A percentile compares a stretch with the other conserved stretches of the same genome.
phyloP scores from a whole-genome alignment of 37 sponge, comb jelly and placozoan species.

The Ianthella basta region DNA sequence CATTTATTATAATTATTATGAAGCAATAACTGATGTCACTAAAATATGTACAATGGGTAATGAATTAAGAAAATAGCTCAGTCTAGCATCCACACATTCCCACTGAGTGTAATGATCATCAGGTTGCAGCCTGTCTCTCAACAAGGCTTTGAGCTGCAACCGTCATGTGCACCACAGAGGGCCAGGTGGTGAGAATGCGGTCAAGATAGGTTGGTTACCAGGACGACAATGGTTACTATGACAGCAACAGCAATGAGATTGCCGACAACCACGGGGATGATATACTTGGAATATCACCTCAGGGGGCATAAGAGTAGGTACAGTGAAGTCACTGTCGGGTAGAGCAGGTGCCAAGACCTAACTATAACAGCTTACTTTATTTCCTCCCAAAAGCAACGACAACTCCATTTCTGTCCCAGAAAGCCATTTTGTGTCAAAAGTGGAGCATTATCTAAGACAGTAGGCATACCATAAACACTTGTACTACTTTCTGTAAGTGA shows the following conservation, averaged over 20 bases:
- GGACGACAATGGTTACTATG: constrained; percentile 56
- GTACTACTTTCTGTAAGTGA: not conserved
- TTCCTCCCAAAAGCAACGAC: constrained; percentile 66
- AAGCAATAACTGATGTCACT: no score
- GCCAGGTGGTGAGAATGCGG: no score
- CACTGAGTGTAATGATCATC: not conserved
- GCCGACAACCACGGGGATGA: constrained; percentile 58
- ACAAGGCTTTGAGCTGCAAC: not conserved
- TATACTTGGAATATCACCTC: constrained; percentile 79
- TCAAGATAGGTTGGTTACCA: constrained; percentile 5
- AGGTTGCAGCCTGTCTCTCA: not conserved
- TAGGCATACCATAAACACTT: no score
- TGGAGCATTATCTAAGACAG: no score
- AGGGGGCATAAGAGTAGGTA: not conserved
- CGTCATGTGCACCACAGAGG: not conserved
- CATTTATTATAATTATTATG: no score
- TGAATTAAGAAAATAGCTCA: no score
- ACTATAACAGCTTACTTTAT: constrained; percentile 43
- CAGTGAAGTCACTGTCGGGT: not conserved
- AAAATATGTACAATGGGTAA: no score
- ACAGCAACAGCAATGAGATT: constrained; percentile 56
- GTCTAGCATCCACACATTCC: no score
- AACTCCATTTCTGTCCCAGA: constrained; percentile 11
- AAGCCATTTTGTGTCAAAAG: not conserved
- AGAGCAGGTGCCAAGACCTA: not conserved